phyloP scores from a whole-genome alignment of 1,140 invertebrate genomes.

The Bradysia coprophila region DNA sequence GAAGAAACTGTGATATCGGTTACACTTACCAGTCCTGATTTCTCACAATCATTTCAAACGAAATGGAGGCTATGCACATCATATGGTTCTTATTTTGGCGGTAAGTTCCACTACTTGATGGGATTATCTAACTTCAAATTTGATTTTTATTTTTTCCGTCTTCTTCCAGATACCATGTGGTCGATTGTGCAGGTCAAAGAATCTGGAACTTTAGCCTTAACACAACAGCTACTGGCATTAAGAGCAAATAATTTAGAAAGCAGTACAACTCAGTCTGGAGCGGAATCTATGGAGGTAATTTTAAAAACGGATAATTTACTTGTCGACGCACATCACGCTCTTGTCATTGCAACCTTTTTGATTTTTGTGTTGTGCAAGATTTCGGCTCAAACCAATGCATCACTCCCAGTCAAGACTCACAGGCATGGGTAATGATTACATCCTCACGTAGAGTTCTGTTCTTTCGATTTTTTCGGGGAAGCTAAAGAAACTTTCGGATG shows the following conservation, averaged over 20 bases:
- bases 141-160: not conserved
- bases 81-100: constrained; percentile 67
- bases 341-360: too few relatives aligned
- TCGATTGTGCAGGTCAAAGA: not conserved
- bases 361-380: too few relatives aligned
- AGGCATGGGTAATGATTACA: too few relatives aligned
- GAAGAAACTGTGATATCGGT: constrained; percentile 45
- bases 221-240: not conserved
- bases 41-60: constrained; percentile 50
- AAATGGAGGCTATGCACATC: constrained; percentile 66
- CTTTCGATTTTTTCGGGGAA: too few relatives aligned
- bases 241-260: not conserved
- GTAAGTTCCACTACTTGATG: constrained; percentile 24
- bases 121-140: not conserved
- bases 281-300: too few relatives aligned
- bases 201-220: not conserved
- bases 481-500: too few relatives aligned
- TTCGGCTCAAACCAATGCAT: too few relatives aligned
- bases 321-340: too few relatives aligned
- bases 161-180: not conserved
- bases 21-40: constrained; percentile 44
- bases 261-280: too few relatives aligned
- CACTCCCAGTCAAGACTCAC: too few relatives aligned
- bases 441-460: too few relatives aligned
- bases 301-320: too few relatives aligned